Evolutionary conservation across 2,113 vertebrate genomes (phyloP).

Genomic region (Varanus komodoensis): DNA sequence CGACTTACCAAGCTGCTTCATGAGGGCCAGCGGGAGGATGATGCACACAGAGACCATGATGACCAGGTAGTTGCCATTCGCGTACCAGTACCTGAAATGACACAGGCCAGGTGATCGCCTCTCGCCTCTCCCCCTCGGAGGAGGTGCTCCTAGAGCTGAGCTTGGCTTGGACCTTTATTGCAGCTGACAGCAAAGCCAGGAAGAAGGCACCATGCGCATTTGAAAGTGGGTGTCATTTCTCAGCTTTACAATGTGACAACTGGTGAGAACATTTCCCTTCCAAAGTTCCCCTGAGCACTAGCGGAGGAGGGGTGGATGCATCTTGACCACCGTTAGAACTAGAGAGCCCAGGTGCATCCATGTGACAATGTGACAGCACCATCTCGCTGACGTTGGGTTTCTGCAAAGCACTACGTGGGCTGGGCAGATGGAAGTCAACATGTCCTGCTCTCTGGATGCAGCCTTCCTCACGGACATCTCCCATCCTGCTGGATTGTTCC

Average conservation of each 20-base stretch:
- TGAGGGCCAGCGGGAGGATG: slow-evolving; percentile 93
- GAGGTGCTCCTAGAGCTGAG: not conserved
- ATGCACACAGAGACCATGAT: slow-evolving; percentile 87
- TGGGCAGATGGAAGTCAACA: not conserved
- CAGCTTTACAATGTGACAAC: not conserved
- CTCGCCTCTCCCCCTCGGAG: rapidly evolving
- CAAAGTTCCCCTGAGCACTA: not conserved
- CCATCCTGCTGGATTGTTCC: not conserved
- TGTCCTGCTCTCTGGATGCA: not conserved
- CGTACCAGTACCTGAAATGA: slow-evolving; percentile 90
- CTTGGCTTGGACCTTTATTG: not conserved
- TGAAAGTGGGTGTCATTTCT: not conserved
- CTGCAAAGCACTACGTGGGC: not conserved
- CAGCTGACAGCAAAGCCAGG: not conserved
- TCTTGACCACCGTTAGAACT: not conserved
- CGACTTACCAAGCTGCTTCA: slow-evolving; percentile 96
- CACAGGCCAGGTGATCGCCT: slow-evolving; percentile 7
- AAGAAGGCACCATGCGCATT: not conserved
- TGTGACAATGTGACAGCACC: not conserved
- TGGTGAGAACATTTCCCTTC: not conserved
- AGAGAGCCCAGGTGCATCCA: not conserved
- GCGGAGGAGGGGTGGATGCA: not conserved
- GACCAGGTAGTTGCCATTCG: slow-evolving; percentile 97
- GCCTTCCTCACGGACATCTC: not conserved
- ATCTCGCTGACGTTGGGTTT: not conserved